phyloP scores from a whole-genome alignment of 2,888 invertebrate species.

The Eremobia ochroleuca region DNA sequence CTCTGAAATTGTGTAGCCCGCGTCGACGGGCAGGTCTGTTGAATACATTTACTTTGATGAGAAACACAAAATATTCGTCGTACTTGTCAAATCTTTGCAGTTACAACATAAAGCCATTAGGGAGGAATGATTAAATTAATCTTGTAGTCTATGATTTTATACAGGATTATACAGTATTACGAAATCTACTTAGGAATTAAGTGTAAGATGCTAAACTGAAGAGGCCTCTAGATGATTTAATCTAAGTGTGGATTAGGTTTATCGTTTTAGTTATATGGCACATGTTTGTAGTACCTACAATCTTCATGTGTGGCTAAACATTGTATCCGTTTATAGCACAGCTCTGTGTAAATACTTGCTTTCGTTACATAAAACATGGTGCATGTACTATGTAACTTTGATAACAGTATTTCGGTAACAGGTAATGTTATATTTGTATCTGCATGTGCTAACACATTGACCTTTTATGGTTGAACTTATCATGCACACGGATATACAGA shows the following conservation, averaged over 20 bases:
- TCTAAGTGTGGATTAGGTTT: constrained; percentile 40
- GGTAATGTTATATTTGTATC: constrained; percentile 24
- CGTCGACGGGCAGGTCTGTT: constrained; percentile 8
- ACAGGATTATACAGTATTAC: constrained; percentile 42
- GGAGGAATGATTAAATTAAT: constrained; percentile 31
- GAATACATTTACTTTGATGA: constrained; percentile 50
- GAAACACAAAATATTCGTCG: constrained; percentile 45
- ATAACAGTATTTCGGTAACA: constrained; percentile 45
- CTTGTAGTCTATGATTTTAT: constrained; percentile 39
- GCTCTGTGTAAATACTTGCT: constrained; percentile 26
- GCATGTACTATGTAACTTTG: constrained; percentile 24
- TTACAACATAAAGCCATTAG: constrained; percentile 43
- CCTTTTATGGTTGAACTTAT: constrained; percentile 20
- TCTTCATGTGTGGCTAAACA: constrained; percentile 16
- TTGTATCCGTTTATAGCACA: constrained; percentile 28
- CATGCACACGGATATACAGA: not conserved
- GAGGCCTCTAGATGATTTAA: constrained; percentile 40
- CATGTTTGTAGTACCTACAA: constrained; percentile 12
- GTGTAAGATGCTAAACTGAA: constrained; percentile 31
- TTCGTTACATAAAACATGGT: constrained; percentile 36
- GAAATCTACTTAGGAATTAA: constrained; percentile 18
- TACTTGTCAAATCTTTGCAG: constrained; percentile 42
- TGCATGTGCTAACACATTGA: not conserved
- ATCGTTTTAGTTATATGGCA: constrained; percentile 27
- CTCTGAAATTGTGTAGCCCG: constrained; percentile 43